Evolutionary conservation across 2,888 invertebrate genomes (phyloP).

Genomic region (Pristionchus arcanus): DNA sequence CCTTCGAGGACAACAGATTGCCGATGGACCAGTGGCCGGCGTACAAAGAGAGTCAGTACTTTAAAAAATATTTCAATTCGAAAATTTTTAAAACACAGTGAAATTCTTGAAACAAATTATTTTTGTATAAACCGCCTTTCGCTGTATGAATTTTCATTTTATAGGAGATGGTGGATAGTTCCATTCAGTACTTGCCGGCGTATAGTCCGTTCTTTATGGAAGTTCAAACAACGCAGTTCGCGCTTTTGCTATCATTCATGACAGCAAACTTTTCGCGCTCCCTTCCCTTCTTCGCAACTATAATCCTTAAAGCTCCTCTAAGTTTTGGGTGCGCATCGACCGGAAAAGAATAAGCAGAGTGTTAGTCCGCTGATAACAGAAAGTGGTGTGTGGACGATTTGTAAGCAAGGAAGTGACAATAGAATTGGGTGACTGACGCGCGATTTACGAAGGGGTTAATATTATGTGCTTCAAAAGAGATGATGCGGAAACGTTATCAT

Average conservation of each 20-base stretch:
- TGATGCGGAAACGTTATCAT: too few species aligned
- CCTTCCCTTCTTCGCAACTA: neutral
- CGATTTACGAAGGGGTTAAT: too few species aligned
- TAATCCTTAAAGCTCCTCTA: neutral
- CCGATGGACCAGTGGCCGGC: slow-evolving; percentile 20
- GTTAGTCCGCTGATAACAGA: neutral
- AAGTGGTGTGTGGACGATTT: neutral
- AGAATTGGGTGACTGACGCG: too few species aligned
- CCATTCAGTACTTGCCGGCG: too few species aligned
- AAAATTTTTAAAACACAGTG: too few species aligned
- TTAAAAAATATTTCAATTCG: neutral
- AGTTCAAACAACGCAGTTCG: neutral
- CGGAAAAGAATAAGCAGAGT: neutral
- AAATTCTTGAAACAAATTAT: too few species aligned
- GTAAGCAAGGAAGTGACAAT: neutral
- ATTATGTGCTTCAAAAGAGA: too few species aligned
- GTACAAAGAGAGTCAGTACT: slow-evolving; percentile 17
- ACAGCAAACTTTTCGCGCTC: neutral
- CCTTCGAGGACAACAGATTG: slow-evolving; percentile 1
- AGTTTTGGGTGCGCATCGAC: neutral
- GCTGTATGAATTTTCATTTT: too few species aligned
- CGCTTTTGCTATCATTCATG: neutral
- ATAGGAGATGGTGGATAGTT: too few species aligned
- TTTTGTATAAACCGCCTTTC: too few species aligned
- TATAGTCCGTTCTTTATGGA: neutral